Conservation (phyloP, 2,888 invertebrate genomes). For the Arrhopalites spinosus region DNA sequence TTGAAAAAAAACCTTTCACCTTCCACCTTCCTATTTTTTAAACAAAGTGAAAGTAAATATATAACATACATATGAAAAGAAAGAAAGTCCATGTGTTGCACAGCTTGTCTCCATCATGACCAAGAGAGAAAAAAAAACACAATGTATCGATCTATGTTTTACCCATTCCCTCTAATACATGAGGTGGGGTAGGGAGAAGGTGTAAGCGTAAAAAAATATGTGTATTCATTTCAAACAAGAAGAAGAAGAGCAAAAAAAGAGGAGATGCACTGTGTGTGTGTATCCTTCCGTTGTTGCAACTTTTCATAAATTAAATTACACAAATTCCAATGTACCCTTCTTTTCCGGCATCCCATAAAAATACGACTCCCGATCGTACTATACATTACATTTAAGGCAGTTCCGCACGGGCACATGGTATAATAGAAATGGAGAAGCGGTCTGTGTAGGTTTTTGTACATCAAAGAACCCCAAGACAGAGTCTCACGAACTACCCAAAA, state of each 20-base stretch:
- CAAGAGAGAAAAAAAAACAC: no score
- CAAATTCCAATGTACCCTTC: conserved; percentile 36
- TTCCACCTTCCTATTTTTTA: no score
- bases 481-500: not conserved
- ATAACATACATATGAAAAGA: no score
- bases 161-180: no score
- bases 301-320: conserved; percentile 45
- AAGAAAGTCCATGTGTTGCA: no score
- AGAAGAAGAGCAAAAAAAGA: not conserved
- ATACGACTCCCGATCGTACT: conserved; percentile 39
- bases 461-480: not conserved
- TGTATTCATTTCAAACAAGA: not conserved
- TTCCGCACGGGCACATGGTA: conserved; percentile 24
- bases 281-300: conserved; percentile 14
- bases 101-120: no score
- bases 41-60: no score
- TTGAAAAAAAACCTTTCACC: no score
- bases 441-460: not conserved
- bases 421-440: conserved; percentile 29
- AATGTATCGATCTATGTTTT: no score
- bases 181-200: no score
- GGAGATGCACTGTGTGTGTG: not conserved
- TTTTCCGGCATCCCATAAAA: conserved; percentile 40
- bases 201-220: no score
- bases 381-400: conserved; percentile 41